Evolutionary conservation across 2,797 vertebrate species (phyloP).

Genomic region (Dromococcyx pavoninus): DNA sequence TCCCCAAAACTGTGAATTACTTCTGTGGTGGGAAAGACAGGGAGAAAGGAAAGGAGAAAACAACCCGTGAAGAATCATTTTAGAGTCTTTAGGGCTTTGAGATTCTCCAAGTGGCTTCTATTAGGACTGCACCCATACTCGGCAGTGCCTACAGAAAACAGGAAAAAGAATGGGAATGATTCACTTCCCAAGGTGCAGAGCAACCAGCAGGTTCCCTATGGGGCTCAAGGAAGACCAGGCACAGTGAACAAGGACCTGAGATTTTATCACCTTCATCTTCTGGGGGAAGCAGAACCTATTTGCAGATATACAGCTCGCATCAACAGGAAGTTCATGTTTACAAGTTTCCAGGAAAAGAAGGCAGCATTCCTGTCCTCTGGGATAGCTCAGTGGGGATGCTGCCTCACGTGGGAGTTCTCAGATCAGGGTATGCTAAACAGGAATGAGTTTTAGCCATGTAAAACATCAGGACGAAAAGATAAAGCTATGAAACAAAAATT

Average conservation of each 20-base stretch:
- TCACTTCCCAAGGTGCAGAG: neutral
- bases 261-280: slow-evolving; percentile 9
- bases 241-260: neutral
- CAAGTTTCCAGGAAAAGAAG: slow-evolving; percentile 40
- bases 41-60: neutral
- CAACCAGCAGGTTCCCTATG: neutral
- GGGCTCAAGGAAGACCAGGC: neutral
- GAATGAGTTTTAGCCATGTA: neutral
- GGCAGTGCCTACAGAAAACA: neutral
- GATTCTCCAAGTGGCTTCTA: neutral
- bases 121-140: neutral
- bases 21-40: neutral
- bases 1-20: neutral
- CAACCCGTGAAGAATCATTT: neutral
- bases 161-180: neutral
- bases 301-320: slow-evolving; percentile 8
- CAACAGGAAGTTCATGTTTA: slow-evolving; percentile 57
- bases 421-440: neutral
- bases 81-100: neutral
- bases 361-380: slow-evolving; percentile 9
- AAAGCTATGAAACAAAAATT: neutral
- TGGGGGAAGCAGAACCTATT: neutral
- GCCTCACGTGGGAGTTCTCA: neutral
- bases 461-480: slow-evolving; percentile 22
- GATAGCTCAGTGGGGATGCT: neutral